phyloP scores from a whole-genome alignment of 1,140 invertebrate genomes.

The Conopomorpha cramerella region DNA sequence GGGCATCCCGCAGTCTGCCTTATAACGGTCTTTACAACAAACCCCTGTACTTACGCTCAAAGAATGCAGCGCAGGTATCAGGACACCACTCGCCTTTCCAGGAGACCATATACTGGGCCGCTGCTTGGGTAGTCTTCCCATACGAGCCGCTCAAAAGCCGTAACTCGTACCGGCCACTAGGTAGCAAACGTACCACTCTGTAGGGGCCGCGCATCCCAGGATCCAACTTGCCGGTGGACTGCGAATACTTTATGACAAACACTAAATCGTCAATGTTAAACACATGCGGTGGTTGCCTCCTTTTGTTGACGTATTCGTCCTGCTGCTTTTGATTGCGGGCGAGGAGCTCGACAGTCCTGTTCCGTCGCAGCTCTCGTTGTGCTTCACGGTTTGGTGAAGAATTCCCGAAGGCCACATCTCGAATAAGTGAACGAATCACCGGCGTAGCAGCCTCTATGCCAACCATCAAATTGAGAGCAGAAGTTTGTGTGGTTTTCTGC shows the following conservation, averaged over 20 bases:
- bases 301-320: neutral
- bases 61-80: too few species aligned
- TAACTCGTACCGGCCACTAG: too few species aligned
- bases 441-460: conserved; percentile 1
- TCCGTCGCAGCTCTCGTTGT: neutral
- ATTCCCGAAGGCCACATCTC: conserved; percentile 1
- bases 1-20: too few species aligned
- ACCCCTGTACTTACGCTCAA: too few species aligned
- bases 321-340: neutral
- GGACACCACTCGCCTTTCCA: too few species aligned
- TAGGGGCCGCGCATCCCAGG: conserved; percentile 4
- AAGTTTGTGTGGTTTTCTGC: neutral
- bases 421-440: conserved; percentile 1
- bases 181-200: too few species aligned
- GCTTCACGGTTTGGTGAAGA: neutral
- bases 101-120: too few species aligned
- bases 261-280: neutral
- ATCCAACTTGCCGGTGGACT: conserved; percentile 4
- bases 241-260: conserved; percentile 4
- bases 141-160: too few species aligned
- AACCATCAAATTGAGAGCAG: neutral
- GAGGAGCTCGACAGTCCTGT: neutral
- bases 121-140: too few species aligned
- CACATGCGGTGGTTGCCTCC: neutral
- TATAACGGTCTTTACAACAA: too few species aligned